Evolutionary conservation across 2,797 vertebrate species (phyloP).

Genomic region (Mionectes olivaceus): DNA sequence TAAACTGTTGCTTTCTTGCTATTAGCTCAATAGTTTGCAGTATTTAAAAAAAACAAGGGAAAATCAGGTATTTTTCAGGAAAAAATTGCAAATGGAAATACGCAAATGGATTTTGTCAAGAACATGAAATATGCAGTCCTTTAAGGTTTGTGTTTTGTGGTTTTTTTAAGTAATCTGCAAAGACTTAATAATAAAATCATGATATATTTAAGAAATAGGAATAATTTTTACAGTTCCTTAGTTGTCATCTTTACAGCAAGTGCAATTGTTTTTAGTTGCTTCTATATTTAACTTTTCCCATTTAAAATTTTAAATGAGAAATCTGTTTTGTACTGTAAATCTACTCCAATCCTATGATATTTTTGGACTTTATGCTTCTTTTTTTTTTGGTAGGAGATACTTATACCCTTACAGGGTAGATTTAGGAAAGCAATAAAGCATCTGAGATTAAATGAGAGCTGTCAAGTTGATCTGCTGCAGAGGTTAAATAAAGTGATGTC

Average conservation of each 20-base stretch:
- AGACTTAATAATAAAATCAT: background rate
- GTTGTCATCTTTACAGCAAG: background rate
- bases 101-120: background rate
- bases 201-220: background rate
- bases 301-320: conserved; percentile 4
- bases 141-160: background rate
- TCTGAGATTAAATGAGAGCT: conserved; percentile 15
- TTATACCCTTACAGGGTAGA: background rate
- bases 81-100: background rate
- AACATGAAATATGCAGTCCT: background rate
- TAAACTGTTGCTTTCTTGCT: background rate
- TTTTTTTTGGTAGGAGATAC: background rate
- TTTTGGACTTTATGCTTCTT: background rate
- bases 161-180: background rate
- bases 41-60: background rate
- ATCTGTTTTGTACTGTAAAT: background rate
- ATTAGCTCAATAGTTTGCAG: background rate
- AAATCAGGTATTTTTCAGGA: background rate
- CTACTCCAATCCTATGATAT: background rate
- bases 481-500: background rate
- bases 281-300: background rate
- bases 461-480: background rate
- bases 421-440: conserved; percentile 1
- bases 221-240: background rate
- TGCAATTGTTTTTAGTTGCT: background rate